These are phyloP conservation scores for Caenorhabditis latens DNA, from an alignment of 1,140 invertebrate species.

Conservation along the genomic window DNA sequence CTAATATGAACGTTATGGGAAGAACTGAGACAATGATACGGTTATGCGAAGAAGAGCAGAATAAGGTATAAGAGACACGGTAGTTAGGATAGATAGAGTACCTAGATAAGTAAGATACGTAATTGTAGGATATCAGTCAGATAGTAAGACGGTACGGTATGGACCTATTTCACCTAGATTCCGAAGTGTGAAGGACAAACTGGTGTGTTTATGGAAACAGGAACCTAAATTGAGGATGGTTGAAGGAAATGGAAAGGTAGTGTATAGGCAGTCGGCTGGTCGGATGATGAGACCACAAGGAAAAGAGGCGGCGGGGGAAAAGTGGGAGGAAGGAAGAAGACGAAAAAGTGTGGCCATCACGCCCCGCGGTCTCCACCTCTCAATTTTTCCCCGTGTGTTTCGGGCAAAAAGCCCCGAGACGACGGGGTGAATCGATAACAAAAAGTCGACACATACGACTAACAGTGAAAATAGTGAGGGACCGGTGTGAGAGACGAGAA, in stretches of 20 bases:
- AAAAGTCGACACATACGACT: constrained; percentile 33
- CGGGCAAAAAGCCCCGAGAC: constrained; percentile 42
- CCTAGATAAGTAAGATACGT: too few relatives aligned
- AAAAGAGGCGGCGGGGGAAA: constrained; percentile 1
- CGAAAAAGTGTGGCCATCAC: constrained; percentile 39
- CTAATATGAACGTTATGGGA: background rate
- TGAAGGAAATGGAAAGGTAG: background rate
- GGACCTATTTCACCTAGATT: too few relatives aligned
- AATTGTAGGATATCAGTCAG: too few relatives aligned
- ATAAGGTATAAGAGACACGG: background rate
- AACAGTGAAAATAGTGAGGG: constrained; percentile 35
- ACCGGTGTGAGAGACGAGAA: constrained; percentile 45
- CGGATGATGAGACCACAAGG: constrained; percentile 27
- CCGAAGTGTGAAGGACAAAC: background rate
- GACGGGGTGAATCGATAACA: constrained; percentile 53
- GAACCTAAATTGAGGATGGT: constrained; percentile 6
- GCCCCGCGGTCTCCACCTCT: background rate
- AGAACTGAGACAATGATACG: background rate
- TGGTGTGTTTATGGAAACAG: background rate
- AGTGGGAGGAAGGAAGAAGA: background rate
- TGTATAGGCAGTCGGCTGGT: constrained; percentile 43
- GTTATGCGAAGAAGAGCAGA: background rate
- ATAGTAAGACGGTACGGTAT: background rate
- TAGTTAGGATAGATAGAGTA: too few relatives aligned
- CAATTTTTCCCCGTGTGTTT: too few relatives aligned